A percentile compares a stretch with the other conserved stretches of the same genome.
These are phyloP conservation scores for Solen grandis DNA, from an alignment of 1,140 invertebrate species.

Conservation along the genomic window DNA sequence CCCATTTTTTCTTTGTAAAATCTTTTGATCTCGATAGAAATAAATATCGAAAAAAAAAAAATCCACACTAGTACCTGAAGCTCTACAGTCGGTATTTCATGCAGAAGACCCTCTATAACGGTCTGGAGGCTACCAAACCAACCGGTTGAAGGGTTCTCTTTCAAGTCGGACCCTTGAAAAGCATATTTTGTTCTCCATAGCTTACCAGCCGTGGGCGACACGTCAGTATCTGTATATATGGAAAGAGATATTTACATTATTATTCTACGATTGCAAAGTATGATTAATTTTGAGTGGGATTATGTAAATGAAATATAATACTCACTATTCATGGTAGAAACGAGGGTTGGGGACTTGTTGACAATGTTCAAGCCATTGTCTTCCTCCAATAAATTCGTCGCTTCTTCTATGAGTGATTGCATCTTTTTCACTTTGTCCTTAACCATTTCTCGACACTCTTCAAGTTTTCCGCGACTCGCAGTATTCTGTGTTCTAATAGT, in stretches of 20 bases:
- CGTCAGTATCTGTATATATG: conserved; percentile 20
- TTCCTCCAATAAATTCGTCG: background rate
- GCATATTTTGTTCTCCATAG: conserved; percentile 43
- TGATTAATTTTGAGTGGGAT: too few relatives aligned
- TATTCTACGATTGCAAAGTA: background rate
- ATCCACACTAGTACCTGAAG: too few relatives aligned
- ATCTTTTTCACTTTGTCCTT: conserved; percentile 43
- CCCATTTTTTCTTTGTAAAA: too few relatives aligned
- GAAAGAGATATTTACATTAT: background rate
- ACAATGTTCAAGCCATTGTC: conserved; percentile 36
- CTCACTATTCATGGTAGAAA: conserved; percentile 29
- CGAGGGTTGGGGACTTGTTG: background rate
- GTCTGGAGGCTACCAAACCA: conserved; percentile 41
- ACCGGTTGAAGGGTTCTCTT: background rate
- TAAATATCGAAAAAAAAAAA: too few relatives aligned
- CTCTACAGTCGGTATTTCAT: conserved; percentile 34
- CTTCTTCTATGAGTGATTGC: conserved; percentile 33
- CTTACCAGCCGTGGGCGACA: conserved; percentile 34
- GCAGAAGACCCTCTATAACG: conserved; percentile 20
- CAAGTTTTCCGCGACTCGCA: conserved; percentile 35
- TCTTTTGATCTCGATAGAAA: too few relatives aligned
- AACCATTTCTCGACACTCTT: conserved; percentile 41
- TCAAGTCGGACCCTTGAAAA: conserved; percentile 4
- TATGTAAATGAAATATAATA: too few relatives aligned
- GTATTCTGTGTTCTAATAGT: conserved; percentile 32